Evolutionary conservation across 2,113 vertebrate genomes (phyloP), one percentile per base, ranked within the genome.

Genomic region (Osmerus mordax): DNA sequence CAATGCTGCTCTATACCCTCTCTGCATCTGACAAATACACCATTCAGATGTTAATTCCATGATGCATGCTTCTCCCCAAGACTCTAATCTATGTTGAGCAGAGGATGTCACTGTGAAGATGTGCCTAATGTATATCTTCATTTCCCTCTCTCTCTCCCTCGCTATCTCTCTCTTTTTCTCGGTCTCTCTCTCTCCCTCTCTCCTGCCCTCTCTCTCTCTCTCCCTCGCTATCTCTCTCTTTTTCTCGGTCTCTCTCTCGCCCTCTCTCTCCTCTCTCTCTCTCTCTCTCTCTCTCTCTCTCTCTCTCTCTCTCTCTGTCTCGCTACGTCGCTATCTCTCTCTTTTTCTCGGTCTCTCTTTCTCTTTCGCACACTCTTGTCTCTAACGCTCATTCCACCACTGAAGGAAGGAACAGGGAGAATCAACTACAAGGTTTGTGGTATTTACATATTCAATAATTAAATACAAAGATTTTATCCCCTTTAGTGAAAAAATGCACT

Each of bases 391-490:
- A 32, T 32, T 32, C 29, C 29, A 32, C 62, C 65, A 88, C 89
- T 91, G 87, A 92, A 97, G 95, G 92, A 97, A 96, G 93, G 95
- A 97, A 79, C 95, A 95, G 91, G 95, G 94, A 75, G 95, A 98
- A 89, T 76, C 95, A 5, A 91, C 93, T 66, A 94, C 94, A 91
- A 97, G 96, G 96, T 98, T 92, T 91, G 96, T 97, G 25, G 28
- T 18, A 7, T 29, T 16, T 36, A 15, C 14, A n/a, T n/a, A 15
- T 55, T 55, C 54, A 16, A 15, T 4, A 6, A 55, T 55, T 55
- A 16, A 55, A 2, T 15, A 55, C 9, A 54, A 14, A 54, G 11
- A 55, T 55, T 3, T 16, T 2, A 41, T 41, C 36, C 36, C 36
- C 36, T 9, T 7, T 11, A 41, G 1, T 41, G 36, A 41, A 4